These are phyloP conservation scores for Steatornis caripensis DNA, from an alignment of 2,113 vertebrate species.

Conservation along the genomic window DNA sequence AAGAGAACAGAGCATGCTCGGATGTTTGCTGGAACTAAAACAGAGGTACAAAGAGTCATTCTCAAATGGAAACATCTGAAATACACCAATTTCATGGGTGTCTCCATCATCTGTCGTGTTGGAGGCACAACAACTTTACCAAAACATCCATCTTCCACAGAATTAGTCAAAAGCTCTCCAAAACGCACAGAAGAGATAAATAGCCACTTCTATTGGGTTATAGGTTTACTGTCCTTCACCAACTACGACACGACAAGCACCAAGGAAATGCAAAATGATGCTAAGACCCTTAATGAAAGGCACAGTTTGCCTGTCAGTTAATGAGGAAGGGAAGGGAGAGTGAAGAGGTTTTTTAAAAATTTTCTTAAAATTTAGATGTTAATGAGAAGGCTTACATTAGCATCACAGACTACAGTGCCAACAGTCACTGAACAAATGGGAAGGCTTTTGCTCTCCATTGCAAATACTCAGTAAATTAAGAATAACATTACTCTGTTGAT, in stretches of 20 bases:
- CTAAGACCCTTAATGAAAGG: background rate
- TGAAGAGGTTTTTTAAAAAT: background rate
- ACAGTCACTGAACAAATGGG: background rate
- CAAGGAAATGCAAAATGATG: background rate
- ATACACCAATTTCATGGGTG: background rate
- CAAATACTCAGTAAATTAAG: background rate
- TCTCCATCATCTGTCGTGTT: rapidly evolving
- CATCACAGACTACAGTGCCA: background rate
- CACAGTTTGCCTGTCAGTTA: background rate
- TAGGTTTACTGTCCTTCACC: background rate
- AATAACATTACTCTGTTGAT: background rate
- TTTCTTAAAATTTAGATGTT: background rate
- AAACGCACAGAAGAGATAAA: background rate
- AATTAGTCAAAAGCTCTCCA: background rate
- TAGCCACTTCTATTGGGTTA: background rate
- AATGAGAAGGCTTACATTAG: background rate
- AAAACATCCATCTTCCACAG: background rate
- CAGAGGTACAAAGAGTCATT: background rate
- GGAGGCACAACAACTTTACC: background rate
- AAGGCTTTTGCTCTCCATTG: background rate
- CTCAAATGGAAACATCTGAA: background rate
- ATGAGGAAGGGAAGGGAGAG: background rate
- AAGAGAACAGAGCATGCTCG: constrained; percentile 97
- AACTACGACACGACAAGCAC: background rate
- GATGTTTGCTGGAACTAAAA: constrained; percentile 96